Base-by-base conservation (phyloP, 2,888 invertebrate genomes). In the Sericinus montela region DNA sequence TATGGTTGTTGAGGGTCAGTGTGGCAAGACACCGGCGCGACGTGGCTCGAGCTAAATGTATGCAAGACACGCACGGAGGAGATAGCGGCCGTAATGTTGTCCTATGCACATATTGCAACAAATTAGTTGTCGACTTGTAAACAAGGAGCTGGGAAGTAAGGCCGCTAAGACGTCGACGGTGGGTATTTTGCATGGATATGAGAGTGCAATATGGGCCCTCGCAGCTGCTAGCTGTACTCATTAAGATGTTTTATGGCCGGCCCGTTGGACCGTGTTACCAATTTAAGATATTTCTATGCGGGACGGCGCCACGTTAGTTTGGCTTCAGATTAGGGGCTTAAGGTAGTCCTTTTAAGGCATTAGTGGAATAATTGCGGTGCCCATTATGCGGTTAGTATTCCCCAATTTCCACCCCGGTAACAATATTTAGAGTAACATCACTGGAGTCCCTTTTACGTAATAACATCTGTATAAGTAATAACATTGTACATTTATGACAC, bases 81-180 rank as follows among this genome's bases (percentile, higher is more conserved):
- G 87, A 88, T 88, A 88, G 84, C 77, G 82, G 65, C 79, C 81
- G 80, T 85, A 83, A 85, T 78, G 80, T 79, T 80, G 86, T 86
- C 88, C 89, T 88, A 85, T 87, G 89, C 89, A 89, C 89, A 89
- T 89, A 89, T 87, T 89, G 89, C 88, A 89, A 81, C 88, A 89
- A 89, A 89, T 89, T 89, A 89, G 89, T 89, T 84, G 88, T 78
- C 82, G 82, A 86, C 83, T 86, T 85, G 88, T 87, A 87, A 85
- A 87, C 86, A 85, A 74, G 79, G 75, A 72, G 74, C 72, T 79
- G 82, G 85, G 81, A 83, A 83, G 84, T 80, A 81, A 77, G 80
- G 81, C 77, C 63, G 82, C 84, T 80, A 84, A 84, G 86, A 84
- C 83, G 77, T 75, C 74, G 80, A 59, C 80, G 72, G 75, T 72